Conservation (phyloP, 2,797 vertebrate species). For the Sebastes trivittatus region DNA sequence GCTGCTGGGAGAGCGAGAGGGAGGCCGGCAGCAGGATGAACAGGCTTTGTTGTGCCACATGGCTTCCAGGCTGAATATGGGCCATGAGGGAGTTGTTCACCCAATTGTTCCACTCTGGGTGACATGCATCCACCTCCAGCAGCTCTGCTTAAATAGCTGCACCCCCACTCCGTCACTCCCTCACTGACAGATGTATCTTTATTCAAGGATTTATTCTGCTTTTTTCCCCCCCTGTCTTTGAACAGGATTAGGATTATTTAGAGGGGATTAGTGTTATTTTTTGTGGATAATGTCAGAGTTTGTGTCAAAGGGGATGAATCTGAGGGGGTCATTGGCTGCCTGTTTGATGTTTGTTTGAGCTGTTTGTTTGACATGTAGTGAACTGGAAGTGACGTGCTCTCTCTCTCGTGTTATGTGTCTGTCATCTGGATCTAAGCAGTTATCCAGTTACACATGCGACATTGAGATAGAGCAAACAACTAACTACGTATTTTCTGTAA, state of each 20-base stretch:
- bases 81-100: constrained; percentile 87
- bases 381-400: constrained; percentile 7
- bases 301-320: constrained; percentile 44
- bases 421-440: constrained; percentile 9
- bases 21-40: constrained; percentile 64
- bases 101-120: constrained; percentile 84
- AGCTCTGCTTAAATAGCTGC: constrained; percentile 85
- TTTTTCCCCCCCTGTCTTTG: constrained; percentile 49
- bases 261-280: constrained; percentile 74
- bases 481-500: background rate
- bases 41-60: constrained; percentile 90
- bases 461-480: background rate
- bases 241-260: constrained; percentile 80
- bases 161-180: constrained; percentile 55
- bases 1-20: constrained; percentile 70
- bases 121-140: constrained; percentile 79
- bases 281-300: constrained; percentile 64
- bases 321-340: constrained; percentile 34
- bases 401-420: background rate
- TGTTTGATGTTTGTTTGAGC: constrained; percentile 53
- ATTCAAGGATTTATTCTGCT: constrained; percentile 78
- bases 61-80: constrained; percentile 84
- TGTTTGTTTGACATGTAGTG: constrained; percentile 30
- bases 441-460: background rate
- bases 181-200: constrained; percentile 86